phyloP scores from a whole-genome alignment of 2,888 invertebrate species.

The Ochropleura leucogaster region DNA sequence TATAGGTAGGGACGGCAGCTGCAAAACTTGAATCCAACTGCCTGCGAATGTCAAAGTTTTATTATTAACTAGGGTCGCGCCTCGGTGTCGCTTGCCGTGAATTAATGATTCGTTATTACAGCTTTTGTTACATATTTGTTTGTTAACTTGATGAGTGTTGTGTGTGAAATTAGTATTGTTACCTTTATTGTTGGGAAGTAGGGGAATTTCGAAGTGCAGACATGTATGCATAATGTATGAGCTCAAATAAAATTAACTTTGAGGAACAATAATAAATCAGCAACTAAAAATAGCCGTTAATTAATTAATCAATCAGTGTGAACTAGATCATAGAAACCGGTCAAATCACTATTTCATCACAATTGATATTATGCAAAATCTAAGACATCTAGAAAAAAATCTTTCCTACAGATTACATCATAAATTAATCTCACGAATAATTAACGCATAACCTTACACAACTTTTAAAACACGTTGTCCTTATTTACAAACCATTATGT shows the following conservation, averaged over 20 bases:
- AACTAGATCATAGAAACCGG: constrained; percentile 31
- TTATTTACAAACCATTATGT: constrained; percentile 9
- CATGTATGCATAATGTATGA: constrained; percentile 24
- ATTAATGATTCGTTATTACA: constrained; percentile 57
- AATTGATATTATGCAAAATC: constrained; percentile 6
- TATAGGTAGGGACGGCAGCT: constrained; percentile 83
- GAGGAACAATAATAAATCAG: neutral
- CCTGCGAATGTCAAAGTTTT: constrained; percentile 85
- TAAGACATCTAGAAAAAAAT: constrained; percentile 15
- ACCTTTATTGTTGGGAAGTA: neutral
- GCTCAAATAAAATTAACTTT: neutral
- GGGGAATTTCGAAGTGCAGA: neutral
- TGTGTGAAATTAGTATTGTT: constrained; percentile 40
- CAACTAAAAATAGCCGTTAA: constrained; percentile 1
- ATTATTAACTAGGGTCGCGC: constrained; percentile 68
- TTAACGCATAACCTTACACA: constrained; percentile 20
- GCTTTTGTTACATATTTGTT: constrained; percentile 55
- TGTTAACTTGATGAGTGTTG: constrained; percentile 46
- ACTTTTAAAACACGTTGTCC: constrained; percentile 12
- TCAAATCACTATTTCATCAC: constrained; percentile 19
- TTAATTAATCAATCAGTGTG: constrained; percentile 8
- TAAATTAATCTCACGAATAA: constrained; percentile 8
- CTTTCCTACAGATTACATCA: constrained; percentile 33
- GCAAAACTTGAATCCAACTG: constrained; percentile 85
- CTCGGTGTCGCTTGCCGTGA: constrained; percentile 54